These are phyloP conservation scores for Oceanites oceanicus DNA, from an alignment of 2,113 vertebrate genomes.

Conservation along the genomic window DNA sequence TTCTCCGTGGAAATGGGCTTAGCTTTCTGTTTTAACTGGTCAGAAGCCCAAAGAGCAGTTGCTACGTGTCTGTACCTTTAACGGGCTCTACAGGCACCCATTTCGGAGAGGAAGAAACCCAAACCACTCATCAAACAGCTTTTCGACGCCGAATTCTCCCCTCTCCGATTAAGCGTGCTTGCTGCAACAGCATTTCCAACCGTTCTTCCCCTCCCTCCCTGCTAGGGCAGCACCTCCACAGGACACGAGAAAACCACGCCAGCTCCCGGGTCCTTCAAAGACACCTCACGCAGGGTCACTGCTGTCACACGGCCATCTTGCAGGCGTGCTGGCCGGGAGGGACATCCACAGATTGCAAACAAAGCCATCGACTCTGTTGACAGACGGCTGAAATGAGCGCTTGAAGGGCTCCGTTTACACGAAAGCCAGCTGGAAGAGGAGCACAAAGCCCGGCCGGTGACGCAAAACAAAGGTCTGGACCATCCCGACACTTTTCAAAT, in stretches of 20 bases:
- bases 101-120: neutral
- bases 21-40: neutral
- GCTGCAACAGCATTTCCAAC: neutral
- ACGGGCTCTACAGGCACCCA: neutral
- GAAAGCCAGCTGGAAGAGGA: neutral
- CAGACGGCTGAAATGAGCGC: neutral
- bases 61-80: rapidly evolving
- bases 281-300: neutral
- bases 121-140: neutral
- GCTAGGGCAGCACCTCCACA: neutral
- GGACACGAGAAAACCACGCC: rapidly evolving
- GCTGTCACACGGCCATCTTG: neutral
- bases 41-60: neutral
- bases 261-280: neutral
- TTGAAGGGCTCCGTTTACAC: neutral
- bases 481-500: neutral
- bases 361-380: neutral
- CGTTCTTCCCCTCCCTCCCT: neutral
- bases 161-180: neutral
- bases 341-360: neutral
- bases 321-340: neutral
- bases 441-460: neutral
- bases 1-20: neutral
- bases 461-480: neutral
- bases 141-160: neutral